Evolutionary conservation across 2,797 vertebrate genomes (phyloP).

Genomic region (Knipowitschia caucasica): DNA sequence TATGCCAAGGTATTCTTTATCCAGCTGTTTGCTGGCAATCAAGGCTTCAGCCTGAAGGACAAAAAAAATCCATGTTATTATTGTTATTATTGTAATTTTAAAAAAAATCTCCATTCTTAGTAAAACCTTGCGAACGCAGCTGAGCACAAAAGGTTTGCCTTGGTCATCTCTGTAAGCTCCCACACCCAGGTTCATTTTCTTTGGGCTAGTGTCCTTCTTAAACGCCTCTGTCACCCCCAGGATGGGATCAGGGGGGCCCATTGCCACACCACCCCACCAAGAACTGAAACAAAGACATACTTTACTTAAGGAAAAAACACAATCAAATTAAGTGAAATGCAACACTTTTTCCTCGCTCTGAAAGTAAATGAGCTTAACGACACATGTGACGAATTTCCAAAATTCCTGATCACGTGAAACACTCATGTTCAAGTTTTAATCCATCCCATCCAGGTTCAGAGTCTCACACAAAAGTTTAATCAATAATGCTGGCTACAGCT

Average conservation of each 20-base stretch:
- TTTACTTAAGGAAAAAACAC: neutral
- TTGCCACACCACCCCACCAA: constrained; percentile 95
- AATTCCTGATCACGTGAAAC: constrained; percentile 16
- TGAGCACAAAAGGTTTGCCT: constrained; percentile 92
- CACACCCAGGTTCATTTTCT: constrained; percentile 98
- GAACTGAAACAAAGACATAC: constrained; percentile 75
- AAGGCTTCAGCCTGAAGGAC: constrained; percentile 85
- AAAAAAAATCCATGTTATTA: too few relatives aligned
- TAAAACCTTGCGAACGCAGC: constrained; percentile 89
- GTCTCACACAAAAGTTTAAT: constrained; percentile 23
- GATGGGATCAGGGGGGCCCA: constrained; percentile 97
- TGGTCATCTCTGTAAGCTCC: constrained; percentile 95
- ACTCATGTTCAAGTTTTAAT: constrained; percentile 28
- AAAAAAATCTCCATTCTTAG: too few relatives aligned
- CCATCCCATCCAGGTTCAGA: constrained; percentile 29
- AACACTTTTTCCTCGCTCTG: neutral
- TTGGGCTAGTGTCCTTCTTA: constrained; percentile 89
- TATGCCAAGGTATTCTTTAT: constrained; percentile 95
- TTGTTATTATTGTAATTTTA: too few relatives aligned
- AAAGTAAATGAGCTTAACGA: constrained; percentile 31
- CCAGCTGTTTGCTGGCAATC: constrained; percentile 88
- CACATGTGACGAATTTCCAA: constrained; percentile 39
- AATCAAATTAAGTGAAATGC: too few relatives aligned
- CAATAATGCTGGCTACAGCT: constrained; percentile 5
- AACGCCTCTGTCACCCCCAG: constrained; percentile 95